Percentiles rank a stretch among this genome's conserved stretches.
These are phyloP conservation scores for Nemotelus nigrinus DNA, from an alignment of 2,888 invertebrate genomes.

Conservation along the genomic window DNA sequence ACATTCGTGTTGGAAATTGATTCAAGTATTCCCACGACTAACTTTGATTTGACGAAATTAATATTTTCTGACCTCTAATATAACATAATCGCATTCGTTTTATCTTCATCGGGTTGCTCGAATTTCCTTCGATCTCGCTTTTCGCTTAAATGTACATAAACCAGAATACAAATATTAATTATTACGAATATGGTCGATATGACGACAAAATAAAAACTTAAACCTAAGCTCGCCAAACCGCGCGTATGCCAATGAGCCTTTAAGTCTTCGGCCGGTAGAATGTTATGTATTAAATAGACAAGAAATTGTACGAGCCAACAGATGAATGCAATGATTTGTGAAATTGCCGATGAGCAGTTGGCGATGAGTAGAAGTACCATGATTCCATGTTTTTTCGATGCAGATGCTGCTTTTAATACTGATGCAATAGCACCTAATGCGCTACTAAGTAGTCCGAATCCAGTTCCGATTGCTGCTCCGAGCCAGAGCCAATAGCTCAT, in stretches of 20 bases:
- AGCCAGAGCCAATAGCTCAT: slow-evolving; percentile 64
- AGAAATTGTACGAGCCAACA: slow-evolving; percentile 89
- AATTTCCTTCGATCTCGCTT: slow-evolving; percentile 57
- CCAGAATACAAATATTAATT: slow-evolving; percentile 59
- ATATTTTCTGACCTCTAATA: slow-evolving; percentile 55
- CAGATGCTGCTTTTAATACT: slow-evolving; percentile 63
- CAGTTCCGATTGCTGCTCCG: slow-evolving; percentile 62
- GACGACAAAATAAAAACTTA: slow-evolving; percentile 78
- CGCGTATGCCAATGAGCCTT: slow-evolving; percentile 85
- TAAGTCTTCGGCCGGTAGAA: slow-evolving; percentile 81
- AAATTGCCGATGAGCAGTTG: slow-evolving; percentile 70
- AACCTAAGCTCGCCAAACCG: slow-evolving; percentile 82
- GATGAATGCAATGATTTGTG: slow-evolving; percentile 78
- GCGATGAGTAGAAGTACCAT: slow-evolving; percentile 61
- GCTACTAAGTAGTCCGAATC: slow-evolving; percentile 61
- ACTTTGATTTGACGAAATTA: too few relatives aligned
- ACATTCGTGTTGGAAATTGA: too few relatives aligned
- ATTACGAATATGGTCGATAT: slow-evolving; percentile 61
- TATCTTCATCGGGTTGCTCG: slow-evolving; percentile 61
- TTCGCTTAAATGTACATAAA: slow-evolving; percentile 60
- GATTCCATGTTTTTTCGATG: slow-evolving; percentile 61
- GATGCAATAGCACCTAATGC: slow-evolving; percentile 63
- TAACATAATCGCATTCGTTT: slow-evolving; percentile 64
- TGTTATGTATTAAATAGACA: slow-evolving; percentile 81
- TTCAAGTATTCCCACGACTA: too few relatives aligned